phyloP scores from a whole-genome alignment of 1,140 invertebrate species.

The Hypsibius dujardini region DNA sequence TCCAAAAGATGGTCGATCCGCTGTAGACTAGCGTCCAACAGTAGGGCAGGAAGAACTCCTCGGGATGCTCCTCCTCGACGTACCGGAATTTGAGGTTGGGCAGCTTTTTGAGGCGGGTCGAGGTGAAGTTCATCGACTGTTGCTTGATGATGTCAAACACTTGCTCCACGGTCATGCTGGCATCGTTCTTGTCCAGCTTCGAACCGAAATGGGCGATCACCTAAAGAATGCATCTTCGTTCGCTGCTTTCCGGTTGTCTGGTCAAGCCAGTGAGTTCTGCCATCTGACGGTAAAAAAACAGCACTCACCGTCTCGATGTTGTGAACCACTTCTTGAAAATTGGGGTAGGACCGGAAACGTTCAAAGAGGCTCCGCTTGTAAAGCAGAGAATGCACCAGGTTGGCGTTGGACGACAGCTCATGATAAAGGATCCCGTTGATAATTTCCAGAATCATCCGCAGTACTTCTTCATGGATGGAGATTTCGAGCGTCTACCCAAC shows the following conservation, averaged over 20 bases:
- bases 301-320: slow-evolving; percentile 74
- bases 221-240: too few species aligned
- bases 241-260: too few species aligned
- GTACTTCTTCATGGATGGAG: slow-evolving; percentile 82
- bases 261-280: too few species aligned
- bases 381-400: slow-evolving; percentile 83
- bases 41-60: slow-evolving; percentile 98
- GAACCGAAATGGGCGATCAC: slow-evolving; percentile 8
- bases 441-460: slow-evolving; percentile 87
- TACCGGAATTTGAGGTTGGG: slow-evolving; percentile 97
- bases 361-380: slow-evolving; percentile 83
- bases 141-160: slow-evolving; percentile 14
- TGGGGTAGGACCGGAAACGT: slow-evolving; percentile 61
- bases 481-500: slow-evolving; percentile 65
- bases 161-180: slow-evolving; percentile 13
- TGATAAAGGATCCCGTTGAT: slow-evolving; percentile 76
- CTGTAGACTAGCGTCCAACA: slow-evolving; percentile 79
- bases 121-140: slow-evolving; percentile 14
- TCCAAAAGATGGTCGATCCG: slow-evolving; percentile 63
- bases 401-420: slow-evolving; percentile 72
- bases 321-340: slow-evolving; percentile 83
- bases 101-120: slow-evolving; percentile 58
- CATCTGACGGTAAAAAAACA: not conserved
- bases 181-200: slow-evolving; percentile 10
- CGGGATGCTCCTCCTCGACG: slow-evolving; percentile 92